Evolutionary conservation across 1,140 invertebrate species (phyloP).

Genomic region (Mamestra configurata): DNA sequence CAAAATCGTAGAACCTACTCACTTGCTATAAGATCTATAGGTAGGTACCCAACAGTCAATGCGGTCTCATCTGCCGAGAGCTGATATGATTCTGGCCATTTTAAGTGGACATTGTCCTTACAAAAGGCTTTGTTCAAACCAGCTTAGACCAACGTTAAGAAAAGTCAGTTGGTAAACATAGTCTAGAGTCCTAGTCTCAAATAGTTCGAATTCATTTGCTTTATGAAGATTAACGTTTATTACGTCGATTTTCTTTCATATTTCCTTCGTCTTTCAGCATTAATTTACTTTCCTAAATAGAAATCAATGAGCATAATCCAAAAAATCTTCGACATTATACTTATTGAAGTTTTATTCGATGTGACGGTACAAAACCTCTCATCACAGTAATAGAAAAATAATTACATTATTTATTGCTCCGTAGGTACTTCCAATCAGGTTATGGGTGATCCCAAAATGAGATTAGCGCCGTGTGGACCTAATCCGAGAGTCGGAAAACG

Average conservation of each 20-base stretch:
- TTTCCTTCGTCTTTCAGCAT: background rate
- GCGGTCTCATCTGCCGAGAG: background rate
- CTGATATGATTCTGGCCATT: slow-evolving; percentile 18
- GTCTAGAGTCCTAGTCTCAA: background rate
- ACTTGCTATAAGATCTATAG: too few relatives aligned
- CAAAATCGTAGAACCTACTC: background rate
- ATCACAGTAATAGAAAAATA: slow-evolving; percentile 25
- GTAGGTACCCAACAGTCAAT: background rate
- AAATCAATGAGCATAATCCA: background rate
- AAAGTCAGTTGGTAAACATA: background rate
- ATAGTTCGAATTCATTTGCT: background rate
- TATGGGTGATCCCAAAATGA: slow-evolving; percentile 7
- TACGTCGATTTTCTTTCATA: background rate
- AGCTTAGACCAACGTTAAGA: background rate
- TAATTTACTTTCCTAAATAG: background rate
- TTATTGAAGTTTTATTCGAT: slow-evolving; percentile 18
- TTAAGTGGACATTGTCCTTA: slow-evolving; percentile 4
- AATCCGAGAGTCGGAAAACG: background rate
- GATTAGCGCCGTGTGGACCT: background rate
- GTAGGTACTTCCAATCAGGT: slow-evolving; percentile 29
- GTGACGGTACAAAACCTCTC: background rate
- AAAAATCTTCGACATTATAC: slow-evolving; percentile 3
- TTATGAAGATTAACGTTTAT: background rate
- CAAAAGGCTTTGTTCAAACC: background rate
- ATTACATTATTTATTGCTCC: slow-evolving; percentile 22